Base-by-base conservation (phyloP, 2,888 invertebrate species). In the Oxytorus armatus region DNA sequence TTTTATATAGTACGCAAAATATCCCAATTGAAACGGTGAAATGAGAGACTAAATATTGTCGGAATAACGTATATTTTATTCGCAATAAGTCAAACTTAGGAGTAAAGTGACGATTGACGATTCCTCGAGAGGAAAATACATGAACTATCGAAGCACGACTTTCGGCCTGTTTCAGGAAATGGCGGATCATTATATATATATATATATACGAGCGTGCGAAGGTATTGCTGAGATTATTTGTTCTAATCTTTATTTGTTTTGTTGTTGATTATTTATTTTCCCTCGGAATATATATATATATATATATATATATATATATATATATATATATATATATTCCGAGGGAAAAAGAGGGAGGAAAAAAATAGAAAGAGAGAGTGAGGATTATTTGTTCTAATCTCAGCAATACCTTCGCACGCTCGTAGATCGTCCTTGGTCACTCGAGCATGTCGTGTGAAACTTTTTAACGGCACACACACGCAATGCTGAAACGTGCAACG, bases 141-240 rank as follows among this genome's bases (percentile, higher is more conserved):
- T 18, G n/a, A 39, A 59, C 59, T 39, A 59, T 39, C 11, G 36
- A 18, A 36, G 36, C 21, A 14, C 10, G 21, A 3, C 39, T 36
- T 18, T 59, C 39, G 39, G 33, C 29, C 5, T 39, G 42, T 63
- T 33, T 55, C 33, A 42, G 33, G 53, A 73, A 73, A 73, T 55
- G 42, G 73, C 55, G 73, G 39, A 51, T 66, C 33, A 63, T 63
- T 36, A n/a, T 33, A 66, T 18, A n/a, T n/a, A n/a, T n/a, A n/a
- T n/a, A n/a, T n/a, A 14, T 47, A 47, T 69, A 49, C 33, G 14
- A 21, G 44, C 47, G 53, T 36, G 53, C 59, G 59, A 61, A 63
- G 53, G 76, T 29, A 66, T 77, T 73, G 49, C 51, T 42, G 57
- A 65, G 59, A 77, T 73, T 77, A n/a, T 44, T 72, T 72, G 49